A percentile compares a stretch with the other conserved stretches of the same genome.
Evolutionary conservation across 2,888 invertebrate species (phyloP).

Genomic region (Chrysolina americana): DNA sequence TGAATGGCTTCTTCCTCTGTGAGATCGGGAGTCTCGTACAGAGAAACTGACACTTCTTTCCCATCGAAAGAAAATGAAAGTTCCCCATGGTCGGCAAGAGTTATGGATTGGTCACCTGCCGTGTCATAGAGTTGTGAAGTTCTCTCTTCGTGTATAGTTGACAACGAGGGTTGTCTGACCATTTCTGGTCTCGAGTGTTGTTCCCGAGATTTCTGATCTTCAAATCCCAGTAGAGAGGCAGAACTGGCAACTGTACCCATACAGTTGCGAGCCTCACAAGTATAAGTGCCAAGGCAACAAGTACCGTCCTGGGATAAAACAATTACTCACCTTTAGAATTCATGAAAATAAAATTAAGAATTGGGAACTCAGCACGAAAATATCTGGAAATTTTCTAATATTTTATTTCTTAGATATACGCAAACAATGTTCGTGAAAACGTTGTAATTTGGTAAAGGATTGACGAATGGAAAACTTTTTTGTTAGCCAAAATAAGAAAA

Average conservation of each 20-base stretch:
- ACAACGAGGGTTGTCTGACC: conserved; percentile 86
- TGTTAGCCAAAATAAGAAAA: too few relatives aligned
- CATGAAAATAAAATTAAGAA: not conserved
- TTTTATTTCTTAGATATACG: too few relatives aligned
- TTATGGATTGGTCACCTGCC: conserved; percentile 77
- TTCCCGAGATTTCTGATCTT: conserved; percentile 77
- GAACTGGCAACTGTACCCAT: conserved; percentile 93
- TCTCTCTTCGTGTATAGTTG: conserved; percentile 92
- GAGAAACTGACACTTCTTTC: conserved; percentile 90
- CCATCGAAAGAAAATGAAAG: conserved; percentile 93
- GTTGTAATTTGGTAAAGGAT: too few relatives aligned
- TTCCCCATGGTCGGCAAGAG: conserved; percentile 86
- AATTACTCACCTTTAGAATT: not conserved
- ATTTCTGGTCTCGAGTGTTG: conserved; percentile 73
- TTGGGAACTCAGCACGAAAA: not conserved
- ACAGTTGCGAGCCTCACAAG: conserved; percentile 91
- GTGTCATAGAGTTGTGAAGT: conserved; percentile 92
- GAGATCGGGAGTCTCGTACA: conserved; percentile 93
- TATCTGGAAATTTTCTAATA: not conserved
- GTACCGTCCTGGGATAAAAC: conserved; percentile 77
- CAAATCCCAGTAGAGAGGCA: conserved; percentile 89
- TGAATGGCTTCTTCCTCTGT: conserved; percentile 93
- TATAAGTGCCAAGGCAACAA: conserved; percentile 91
- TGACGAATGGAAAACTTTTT: too few relatives aligned
- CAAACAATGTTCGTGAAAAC: too few relatives aligned